phyloP scores from a whole-genome alignment of 2,888 invertebrate species.

The Eretmocerus hayati region DNA sequence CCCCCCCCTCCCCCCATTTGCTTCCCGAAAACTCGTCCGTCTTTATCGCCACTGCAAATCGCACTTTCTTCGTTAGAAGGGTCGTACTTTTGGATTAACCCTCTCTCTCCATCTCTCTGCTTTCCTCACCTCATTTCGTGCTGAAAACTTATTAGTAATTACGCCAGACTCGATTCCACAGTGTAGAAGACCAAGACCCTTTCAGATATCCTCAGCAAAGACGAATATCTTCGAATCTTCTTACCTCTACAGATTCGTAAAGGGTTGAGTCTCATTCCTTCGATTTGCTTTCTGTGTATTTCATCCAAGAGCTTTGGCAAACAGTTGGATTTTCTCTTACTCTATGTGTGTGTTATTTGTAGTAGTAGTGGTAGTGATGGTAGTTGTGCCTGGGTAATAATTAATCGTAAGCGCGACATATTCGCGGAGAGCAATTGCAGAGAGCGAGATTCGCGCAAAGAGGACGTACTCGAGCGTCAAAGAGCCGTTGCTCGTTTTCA shows the following conservation, averaged over 20 bases:
- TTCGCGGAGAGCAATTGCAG: constrained; percentile 18
- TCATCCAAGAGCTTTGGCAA: too few relatives aligned
- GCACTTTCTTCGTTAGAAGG: constrained; percentile 26
- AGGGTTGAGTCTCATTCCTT: too few relatives aligned
- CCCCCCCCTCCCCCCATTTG: constrained; percentile 24
- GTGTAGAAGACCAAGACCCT: too few relatives aligned
- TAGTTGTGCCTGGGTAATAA: constrained; percentile 23
- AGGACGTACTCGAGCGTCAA: constrained; percentile 24
- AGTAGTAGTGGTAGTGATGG: too few relatives aligned
- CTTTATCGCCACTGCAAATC: constrained; percentile 17
- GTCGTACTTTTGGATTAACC: constrained; percentile 48
- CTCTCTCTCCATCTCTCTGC: too few relatives aligned
- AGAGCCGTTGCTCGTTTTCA: constrained; percentile 23
- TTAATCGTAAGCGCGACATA: constrained; percentile 29
- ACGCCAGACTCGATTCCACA: constrained; percentile 34
- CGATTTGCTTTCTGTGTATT: too few relatives aligned
- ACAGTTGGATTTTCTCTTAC: too few relatives aligned
- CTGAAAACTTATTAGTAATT: constrained; percentile 49
- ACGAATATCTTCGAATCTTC: too few relatives aligned
- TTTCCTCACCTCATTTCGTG: constrained; percentile 48
- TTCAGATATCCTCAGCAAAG: too few relatives aligned
- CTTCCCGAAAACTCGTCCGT: constrained; percentile 10
- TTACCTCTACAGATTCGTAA: too few relatives aligned
- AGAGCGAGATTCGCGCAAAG: background rate
- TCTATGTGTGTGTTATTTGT: too few relatives aligned